Conservation (phyloP, 1,140 invertebrate species). For the Pissodes strobi region DNA sequence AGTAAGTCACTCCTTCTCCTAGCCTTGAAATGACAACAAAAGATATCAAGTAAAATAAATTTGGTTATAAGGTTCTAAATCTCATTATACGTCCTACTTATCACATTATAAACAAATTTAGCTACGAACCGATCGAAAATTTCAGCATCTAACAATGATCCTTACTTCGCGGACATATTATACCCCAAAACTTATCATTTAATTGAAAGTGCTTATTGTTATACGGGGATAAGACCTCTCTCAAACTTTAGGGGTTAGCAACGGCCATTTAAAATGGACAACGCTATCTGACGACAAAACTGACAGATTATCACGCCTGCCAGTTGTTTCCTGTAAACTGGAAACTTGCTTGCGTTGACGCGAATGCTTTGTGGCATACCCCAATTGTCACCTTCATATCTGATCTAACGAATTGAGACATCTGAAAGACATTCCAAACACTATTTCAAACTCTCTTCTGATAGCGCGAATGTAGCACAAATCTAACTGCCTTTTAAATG, state of each 20-base stretch:
- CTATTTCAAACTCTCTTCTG: conserved; percentile 48
- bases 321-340: conserved; percentile 52
- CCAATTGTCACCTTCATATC: conserved; percentile 49
- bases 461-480: conserved; percentile 40
- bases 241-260: conserved; percentile 27
- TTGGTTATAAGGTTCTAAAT: too few species aligned
- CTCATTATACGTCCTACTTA: too few species aligned
- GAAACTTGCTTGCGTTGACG: conserved; percentile 51
- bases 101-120: too few species aligned
- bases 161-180: too few species aligned
- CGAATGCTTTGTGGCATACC: conserved; percentile 47
- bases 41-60: too few species aligned
- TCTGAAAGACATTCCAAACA: conserved; percentile 48
- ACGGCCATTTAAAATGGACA: conserved; percentile 34
- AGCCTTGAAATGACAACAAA: too few species aligned
- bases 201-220: conserved; percentile 27
- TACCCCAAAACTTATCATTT: conserved; percentile 27
- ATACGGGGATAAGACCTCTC: conserved; percentile 30
- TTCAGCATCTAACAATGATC: too few species aligned
- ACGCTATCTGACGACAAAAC: conserved; percentile 47
- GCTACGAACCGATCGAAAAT: too few species aligned
- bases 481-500: conserved; percentile 35
- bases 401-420: conserved; percentile 54
- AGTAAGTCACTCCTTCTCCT: too few species aligned
- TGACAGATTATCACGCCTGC: conserved; percentile 53